Conservation (phyloP, 92 coral and sea anemone species). For the Nematostella vectensis region DNA sequence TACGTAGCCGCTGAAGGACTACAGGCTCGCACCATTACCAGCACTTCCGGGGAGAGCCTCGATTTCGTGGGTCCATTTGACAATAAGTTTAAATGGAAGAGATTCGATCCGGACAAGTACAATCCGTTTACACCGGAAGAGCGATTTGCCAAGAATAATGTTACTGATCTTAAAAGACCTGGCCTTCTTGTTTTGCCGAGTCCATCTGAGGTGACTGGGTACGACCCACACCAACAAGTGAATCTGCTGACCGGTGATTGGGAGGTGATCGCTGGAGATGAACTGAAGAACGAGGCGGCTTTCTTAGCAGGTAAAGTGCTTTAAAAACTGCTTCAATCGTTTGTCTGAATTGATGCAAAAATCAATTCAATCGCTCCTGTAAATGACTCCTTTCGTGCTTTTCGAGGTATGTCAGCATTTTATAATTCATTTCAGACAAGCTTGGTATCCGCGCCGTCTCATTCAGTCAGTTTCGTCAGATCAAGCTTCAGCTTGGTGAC, state of each 20-base stretch:
- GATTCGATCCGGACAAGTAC: slow-evolving; percentile 51
- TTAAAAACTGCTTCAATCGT: too few relatives aligned
- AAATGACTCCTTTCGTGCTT: background rate
- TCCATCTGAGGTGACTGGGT: slow-evolving; percentile 60
- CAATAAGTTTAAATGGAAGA: slow-evolving; percentile 69
- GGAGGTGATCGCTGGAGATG: slow-evolving; percentile 35
- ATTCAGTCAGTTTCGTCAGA: slow-evolving; percentile 13
- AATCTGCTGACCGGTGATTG: slow-evolving; percentile 71
- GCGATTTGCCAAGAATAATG: slow-evolving; percentile 41
- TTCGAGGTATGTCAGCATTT: too few relatives aligned
- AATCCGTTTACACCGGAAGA: slow-evolving; percentile 72
- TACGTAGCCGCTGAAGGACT: slow-evolving; percentile 81
- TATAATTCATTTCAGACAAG: slow-evolving; percentile 9
- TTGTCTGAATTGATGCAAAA: background rate
- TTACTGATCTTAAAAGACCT: slow-evolving; percentile 45
- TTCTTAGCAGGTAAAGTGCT: slow-evolving; percentile 53
- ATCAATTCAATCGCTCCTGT: background rate
- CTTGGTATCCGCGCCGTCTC: slow-evolving; percentile 13
- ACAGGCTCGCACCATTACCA: slow-evolving; percentile 82
- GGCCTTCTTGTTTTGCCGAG: slow-evolving; percentile 70
- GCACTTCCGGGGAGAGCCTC: slow-evolving; percentile 77
- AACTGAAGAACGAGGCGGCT: slow-evolving; percentile 33
- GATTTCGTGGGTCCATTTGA: slow-evolving; percentile 71
- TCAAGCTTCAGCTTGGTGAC: slow-evolving; percentile 23
- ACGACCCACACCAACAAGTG: slow-evolving; percentile 43